Evolutionary conservation across 2,113 vertebrate genomes (phyloP).

Genomic region (Oncorhynchus nerka): DNA sequence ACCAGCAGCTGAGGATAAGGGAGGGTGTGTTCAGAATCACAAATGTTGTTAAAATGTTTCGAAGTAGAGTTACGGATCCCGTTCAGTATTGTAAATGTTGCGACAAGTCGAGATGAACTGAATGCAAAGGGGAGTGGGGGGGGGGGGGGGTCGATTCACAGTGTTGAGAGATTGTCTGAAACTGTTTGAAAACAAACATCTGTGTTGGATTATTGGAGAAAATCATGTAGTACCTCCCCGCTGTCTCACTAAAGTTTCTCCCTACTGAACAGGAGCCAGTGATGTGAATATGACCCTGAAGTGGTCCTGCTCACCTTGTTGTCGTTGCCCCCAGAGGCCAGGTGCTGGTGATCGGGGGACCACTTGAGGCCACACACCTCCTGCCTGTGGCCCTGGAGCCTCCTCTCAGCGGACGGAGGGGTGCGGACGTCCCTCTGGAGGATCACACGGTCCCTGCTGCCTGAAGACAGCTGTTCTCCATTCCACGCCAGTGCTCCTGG

Average conservation of each 20-base stretch:
- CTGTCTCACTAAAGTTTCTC: too few relatives aligned
- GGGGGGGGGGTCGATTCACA: not conserved
- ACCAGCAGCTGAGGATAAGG: slow-evolving; percentile 66
- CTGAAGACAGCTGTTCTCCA: slow-evolving; percentile 80
- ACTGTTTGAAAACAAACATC: too few relatives aligned
- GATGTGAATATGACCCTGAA: too few relatives aligned
- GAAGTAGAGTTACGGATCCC: not conserved
- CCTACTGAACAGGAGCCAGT: too few relatives aligned
- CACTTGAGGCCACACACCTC: slow-evolving; percentile 82
- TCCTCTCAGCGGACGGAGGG: slow-evolving; percentile 68
- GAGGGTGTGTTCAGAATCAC: not conserved
- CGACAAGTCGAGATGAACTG: not conserved
- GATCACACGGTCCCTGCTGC: slow-evolving; percentile 78
- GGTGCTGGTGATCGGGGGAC: slow-evolving; percentile 83
- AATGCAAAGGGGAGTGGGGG: too few relatives aligned
- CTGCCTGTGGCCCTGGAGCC: slow-evolving; percentile 78
- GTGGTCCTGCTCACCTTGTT: slow-evolving; percentile 68
- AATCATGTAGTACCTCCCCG: too few relatives aligned
- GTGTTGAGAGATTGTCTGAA: not conserved
- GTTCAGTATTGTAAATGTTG: too few relatives aligned
- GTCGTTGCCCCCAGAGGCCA: slow-evolving; percentile 80
- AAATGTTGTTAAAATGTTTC: not conserved
- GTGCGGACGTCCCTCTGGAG: slow-evolving; percentile 77
- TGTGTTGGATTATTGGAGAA: too few relatives aligned
- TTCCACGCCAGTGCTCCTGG: slow-evolving; percentile 80